These are phyloP conservation scores for Tetropium fuscum DNA, from an alignment of 2,888 invertebrate species.

Conservation along the genomic window DNA sequence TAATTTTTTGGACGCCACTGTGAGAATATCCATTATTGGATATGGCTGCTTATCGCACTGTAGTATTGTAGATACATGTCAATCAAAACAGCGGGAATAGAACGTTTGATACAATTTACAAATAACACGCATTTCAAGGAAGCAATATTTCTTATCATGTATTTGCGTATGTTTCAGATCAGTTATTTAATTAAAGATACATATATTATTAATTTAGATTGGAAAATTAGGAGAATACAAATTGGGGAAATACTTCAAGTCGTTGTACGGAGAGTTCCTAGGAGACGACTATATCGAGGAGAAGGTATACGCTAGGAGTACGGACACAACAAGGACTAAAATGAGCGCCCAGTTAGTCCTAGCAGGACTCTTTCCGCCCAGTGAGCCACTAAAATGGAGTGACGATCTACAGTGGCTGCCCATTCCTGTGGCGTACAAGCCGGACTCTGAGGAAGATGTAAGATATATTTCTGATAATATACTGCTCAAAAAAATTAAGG, in stretches of 20 bases:
- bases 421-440: constrained; percentile 44
- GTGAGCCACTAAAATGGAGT: constrained; percentile 70
- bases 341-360: constrained; percentile 77
- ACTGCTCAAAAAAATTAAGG: no score
- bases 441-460: constrained; percentile 51
- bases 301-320: constrained; percentile 72
- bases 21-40: no score
- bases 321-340: constrained; percentile 77
- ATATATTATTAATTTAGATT: constrained; percentile 2
- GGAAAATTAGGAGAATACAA: constrained; percentile 18
- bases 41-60: no score
- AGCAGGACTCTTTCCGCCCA: constrained; percentile 76
- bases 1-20: no score
- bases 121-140: no score
- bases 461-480: no score
- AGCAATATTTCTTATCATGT: no score
- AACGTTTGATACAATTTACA: no score
- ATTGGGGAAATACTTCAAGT: constrained; percentile 12
- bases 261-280: constrained; percentile 70
- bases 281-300: constrained; percentile 70
- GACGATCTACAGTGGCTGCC: constrained; percentile 76
- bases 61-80: no score
- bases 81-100: no score
- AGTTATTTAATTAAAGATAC: neutral
- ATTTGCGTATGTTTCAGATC: no score